Evolutionary conservation across 1,140 invertebrate genomes (phyloP).

Genomic region (Leptinotarsa undecemlineata): DNA sequence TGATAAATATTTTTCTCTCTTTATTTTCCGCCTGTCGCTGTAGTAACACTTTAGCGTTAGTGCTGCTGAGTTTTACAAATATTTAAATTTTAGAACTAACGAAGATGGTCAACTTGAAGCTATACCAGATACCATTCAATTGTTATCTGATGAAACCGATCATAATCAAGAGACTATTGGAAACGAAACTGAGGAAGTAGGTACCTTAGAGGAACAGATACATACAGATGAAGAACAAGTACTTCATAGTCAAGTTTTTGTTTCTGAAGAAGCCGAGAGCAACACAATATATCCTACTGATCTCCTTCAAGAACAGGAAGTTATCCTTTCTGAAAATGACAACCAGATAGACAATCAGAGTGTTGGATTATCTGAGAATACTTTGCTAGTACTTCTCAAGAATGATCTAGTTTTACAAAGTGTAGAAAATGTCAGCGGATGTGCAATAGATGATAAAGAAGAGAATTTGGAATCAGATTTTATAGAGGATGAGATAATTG

Average conservation of each 20-base stretch:
- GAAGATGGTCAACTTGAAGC: conserved; percentile 48
- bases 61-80: too few relatives aligned
- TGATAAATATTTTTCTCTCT: too few relatives aligned
- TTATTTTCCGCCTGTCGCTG: too few relatives aligned
- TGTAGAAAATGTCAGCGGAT: background rate
- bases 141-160: conserved; percentile 33
- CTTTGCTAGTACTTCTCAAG: background rate
- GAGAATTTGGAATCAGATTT: conserved; percentile 12
- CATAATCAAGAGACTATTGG: conserved; percentile 12
- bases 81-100: conserved; percentile 40
- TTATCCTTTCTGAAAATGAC: background rate
- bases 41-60: too few relatives aligned
- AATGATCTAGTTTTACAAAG: background rate
- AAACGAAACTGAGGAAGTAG: background rate
- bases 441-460: conserved; percentile 7
- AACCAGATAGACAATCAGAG: background rate
- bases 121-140: conserved; percentile 45
- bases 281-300: background rate
- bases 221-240: background rate
- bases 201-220: background rate
- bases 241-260: background rate
- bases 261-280: background rate
- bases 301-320: background rate
- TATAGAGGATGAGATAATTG: conserved; percentile 10
- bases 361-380: background rate